These are phyloP conservation scores for Delia radicum DNA, from an alignment of 1,140 invertebrate species.

Conservation along the genomic window DNA sequence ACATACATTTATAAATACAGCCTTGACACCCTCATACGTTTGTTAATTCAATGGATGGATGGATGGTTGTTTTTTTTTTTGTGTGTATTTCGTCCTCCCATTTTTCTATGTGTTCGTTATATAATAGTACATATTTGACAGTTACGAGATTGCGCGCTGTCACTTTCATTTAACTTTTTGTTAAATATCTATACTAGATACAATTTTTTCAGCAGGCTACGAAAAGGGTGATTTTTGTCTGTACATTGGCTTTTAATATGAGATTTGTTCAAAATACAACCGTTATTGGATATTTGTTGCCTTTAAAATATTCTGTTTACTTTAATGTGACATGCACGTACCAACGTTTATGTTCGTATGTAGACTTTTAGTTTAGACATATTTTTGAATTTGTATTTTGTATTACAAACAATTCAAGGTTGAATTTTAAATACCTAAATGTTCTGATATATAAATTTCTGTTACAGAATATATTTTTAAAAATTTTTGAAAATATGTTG, in stretches of 20 bases:
- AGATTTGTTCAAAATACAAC: background rate
- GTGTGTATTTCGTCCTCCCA: background rate
- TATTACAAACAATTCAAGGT: background rate
- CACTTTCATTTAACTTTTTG: conserved; percentile 53
- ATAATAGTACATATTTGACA: background rate
- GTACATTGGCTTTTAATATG: background rate
- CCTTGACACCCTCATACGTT: background rate
- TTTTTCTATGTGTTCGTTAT: background rate
- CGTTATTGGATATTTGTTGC: background rate
- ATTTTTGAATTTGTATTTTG: background rate
- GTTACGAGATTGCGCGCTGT: conserved; percentile 36
- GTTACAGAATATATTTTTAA: no score
- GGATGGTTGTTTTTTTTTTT: background rate
- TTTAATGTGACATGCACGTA: background rate
- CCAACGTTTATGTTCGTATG: no score
- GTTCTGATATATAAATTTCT: no score
- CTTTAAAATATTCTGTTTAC: background rate
- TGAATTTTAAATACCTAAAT: background rate
- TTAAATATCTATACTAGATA: no score
- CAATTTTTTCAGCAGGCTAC: background rate
- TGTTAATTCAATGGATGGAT: no score
- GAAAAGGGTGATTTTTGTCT: background rate
- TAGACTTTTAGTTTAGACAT: background rate
- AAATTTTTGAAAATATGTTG: no score
- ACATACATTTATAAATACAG: background rate